phyloP scores from a whole-genome alignment of 2,888 invertebrate species.

The Byasa hedistus region DNA sequence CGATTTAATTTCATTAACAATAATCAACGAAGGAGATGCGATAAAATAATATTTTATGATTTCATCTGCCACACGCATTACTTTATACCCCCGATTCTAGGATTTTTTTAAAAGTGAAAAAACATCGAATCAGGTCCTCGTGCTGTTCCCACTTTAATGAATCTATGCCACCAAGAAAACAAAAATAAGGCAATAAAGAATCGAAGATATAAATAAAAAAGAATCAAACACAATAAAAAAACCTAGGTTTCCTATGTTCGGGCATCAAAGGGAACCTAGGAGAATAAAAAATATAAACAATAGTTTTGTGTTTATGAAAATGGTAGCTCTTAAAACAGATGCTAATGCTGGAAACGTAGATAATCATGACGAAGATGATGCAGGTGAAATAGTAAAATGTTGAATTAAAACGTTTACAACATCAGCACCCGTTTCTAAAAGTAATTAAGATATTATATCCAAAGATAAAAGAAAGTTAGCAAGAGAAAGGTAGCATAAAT shows the following conservation, averaged over 20 bases:
- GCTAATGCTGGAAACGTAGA: slow-evolving; percentile 18
- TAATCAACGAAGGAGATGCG: too few relatives aligned
- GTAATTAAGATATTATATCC: slow-evolving; percentile 30
- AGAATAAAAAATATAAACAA: neutral
- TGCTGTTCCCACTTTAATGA: slow-evolving; percentile 41
- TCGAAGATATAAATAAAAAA: slow-evolving; percentile 9
- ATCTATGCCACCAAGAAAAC: slow-evolving; percentile 40
- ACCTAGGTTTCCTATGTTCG: slow-evolving; percentile 51
- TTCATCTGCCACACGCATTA: slow-evolving; percentile 31
- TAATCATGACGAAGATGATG: slow-evolving; percentile 38
- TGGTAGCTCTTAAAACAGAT: neutral
- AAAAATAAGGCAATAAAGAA: slow-evolving; percentile 4
- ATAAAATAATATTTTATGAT: slow-evolving; percentile 3
- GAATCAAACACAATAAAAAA: slow-evolving; percentile 11
- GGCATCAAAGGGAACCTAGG: slow-evolving; percentile 52
- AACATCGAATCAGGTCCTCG: slow-evolving; percentile 64
- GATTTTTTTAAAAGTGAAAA: slow-evolving; percentile 68
- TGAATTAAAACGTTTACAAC: slow-evolving; percentile 52
- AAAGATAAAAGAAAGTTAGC: slow-evolving; percentile 29
- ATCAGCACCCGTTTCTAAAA: slow-evolving; percentile 52
- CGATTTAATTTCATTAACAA: too few relatives aligned
- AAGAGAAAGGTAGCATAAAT: slow-evolving; percentile 36
- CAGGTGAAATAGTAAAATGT: slow-evolving; percentile 36
- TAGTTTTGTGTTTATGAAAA: neutral
- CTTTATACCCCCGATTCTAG: slow-evolving; percentile 56